Base-by-base conservation (phyloP, 2,113 vertebrate genomes). In the human region DNA sequence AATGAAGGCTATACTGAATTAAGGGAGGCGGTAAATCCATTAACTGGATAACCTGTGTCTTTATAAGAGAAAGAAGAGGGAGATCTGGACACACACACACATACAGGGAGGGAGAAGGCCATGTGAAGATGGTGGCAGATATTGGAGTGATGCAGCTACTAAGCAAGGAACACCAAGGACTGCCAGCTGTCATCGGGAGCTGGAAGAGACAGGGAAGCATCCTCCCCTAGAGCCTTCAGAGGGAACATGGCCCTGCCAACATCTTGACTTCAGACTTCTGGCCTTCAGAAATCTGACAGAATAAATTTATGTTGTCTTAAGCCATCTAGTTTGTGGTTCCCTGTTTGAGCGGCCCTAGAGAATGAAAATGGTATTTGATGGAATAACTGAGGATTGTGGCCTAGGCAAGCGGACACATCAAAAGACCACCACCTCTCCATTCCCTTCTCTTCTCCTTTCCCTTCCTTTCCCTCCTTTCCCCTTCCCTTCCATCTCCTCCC, bases 91-190 rank as follows among this genome's bases (percentile, higher is more conserved):
- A 66, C 40, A 61, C 52, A 73, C 79, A 72, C 25, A 6, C 32
- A 61, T 16, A 68, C 66, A 68, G 1, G 16, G 32, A 68, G 6
- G 32, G 32, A 68, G 66, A 68, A 68, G 32, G 32, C 32, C 14
- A 68, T 14, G 6, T 13, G 22, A 73, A n/a, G 64, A 86, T 6
- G 23, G 18, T 8, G 5, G 2, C 27, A 50, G 61, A 79, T 35
- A 43, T 0, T 6, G 55, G n/a, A 43, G 43, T 1, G 20, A 16
- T 0, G 8, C 8, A n/a, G 45, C 32, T 38, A 8, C 32, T 18
- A 18, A 0, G 5, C 27, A 30, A 73, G n/a, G 4, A 4, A 17
- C 16, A 22, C 7, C 16, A 10, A 30, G 25, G 16, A 23, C 3
- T 27, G 9, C 25, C 35, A 2, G 32, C 9, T 25, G 14, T n/a